Evolutionary conservation across 64 coral and sea anemone species (phyloP).

Genomic region (Orbicella faveolata): DNA sequence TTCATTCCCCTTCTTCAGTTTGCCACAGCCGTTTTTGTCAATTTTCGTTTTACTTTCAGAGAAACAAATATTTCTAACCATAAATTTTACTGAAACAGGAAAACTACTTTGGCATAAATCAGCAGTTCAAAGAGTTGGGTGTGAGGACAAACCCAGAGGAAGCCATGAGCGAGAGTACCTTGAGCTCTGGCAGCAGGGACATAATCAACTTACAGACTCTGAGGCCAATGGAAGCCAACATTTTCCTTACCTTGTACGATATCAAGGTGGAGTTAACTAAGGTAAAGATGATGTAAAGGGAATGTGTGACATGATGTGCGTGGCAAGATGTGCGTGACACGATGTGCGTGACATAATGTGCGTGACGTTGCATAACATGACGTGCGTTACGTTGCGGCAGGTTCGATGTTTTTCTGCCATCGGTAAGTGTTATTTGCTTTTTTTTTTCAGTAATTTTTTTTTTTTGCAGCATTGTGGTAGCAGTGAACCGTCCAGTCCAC

Average conservation of each 20-base stretch:
- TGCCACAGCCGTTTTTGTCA: no score
- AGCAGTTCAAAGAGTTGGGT: constrained; percentile 82
- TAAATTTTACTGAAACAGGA: constrained; percentile 48
- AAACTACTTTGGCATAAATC: constrained; percentile 95
- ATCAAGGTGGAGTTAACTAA: constrained; percentile 83
- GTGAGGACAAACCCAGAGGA: constrained; percentile 26
- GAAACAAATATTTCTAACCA: background rate
- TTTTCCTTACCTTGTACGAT: constrained; percentile 72
- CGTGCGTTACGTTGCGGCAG: no score
- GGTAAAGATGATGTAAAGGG: constrained; percentile 39
- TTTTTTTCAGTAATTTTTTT: background rate
- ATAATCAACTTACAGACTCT: constrained; percentile 71
- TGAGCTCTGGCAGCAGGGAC: background rate
- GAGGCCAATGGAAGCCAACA: constrained; percentile 89
- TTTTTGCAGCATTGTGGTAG: constrained; percentile 78
- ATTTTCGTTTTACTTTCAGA: background rate
- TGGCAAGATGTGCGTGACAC: no score
- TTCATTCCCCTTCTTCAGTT: no score
- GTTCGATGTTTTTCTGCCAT: no score
- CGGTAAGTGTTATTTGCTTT: no score
- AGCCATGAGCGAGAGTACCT: background rate
- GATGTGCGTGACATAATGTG: no score
- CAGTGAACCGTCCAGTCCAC: constrained; percentile 64
- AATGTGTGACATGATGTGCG: background rate
- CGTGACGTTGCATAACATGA: no score